Base-by-base conservation (phyloP, 2,113 vertebrate genomes). In the Columba livia region DNA sequence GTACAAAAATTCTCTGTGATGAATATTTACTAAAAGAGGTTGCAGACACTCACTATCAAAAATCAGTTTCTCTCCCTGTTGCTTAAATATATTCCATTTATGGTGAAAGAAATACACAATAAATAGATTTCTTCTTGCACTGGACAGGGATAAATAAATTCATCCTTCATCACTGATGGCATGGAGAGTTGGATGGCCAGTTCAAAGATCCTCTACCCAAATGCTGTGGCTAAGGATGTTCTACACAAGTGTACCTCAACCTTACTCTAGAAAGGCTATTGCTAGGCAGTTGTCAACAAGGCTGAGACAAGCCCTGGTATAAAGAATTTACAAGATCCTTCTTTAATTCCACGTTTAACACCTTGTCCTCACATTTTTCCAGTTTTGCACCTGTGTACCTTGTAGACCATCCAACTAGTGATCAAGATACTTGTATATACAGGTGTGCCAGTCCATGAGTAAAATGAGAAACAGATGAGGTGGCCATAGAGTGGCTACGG, bases 351-450 rank as follows among this genome's bases (percentile, higher is more conserved):
- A 48, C 31, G 1, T 47, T 69, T 54, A 72, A 71, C 6, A 26
- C 8, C 8, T 65, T 48, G 12, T 51, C 16, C 24, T 82, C 40
- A 21, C 0, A 1, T 50, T 94, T 88, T 64, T 54, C n/a, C 61
- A 66, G 26, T 32, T 85, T 81, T 70, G 12, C 15, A 21, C 3
- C 40, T 70, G 19, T 4, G 29, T 65, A 25, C 9, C 7, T 74
- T 54, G 26, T 14, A 69, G 14, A 38, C 48, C 2, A 0, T 64
- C 50, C 50, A 42, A 10, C 13, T 29, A 51, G 5, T 0, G 5
- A 26, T 12, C 11, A 50, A 65, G 40, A 6, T 38, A 20, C 15
- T 29, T 14, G 13, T 5, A 12, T 1, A 6, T 17, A 24, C 1
- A 53, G 10, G 10, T 53, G n/a, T 58, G 51, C 24, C 57, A 62